Evolutionary conservation across 2,888 invertebrate genomes (phyloP), one percentile per base, ranked within the genome.

Genomic region (Ypsolopha sequella): DNA sequence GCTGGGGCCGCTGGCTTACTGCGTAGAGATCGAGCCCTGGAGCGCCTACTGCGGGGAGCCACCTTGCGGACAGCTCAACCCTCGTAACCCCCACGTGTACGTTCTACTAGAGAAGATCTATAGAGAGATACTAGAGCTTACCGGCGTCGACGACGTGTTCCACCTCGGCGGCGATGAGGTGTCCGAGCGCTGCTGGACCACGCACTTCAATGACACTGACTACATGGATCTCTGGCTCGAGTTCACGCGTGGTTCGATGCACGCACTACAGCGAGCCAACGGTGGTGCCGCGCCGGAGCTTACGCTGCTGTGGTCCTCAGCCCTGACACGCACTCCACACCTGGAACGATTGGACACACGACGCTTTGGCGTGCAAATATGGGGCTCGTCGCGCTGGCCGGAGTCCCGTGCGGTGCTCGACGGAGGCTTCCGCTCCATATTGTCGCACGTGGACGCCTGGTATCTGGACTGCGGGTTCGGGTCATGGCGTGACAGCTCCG

Each of bases 401-500:
- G 93, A 94, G 67, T 94, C 95, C 11, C 89, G 91, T 6, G 93
- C 93, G 55, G 87, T 95, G 6, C 76, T 95, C 33, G 90, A 92
- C 58, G 92, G 92, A 52, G 95, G 95, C 2, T 95, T 91, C 76
- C 89, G 91, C 52, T 87, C 94, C 50, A 91, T 96, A 52, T 77
- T 95, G 53, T 95, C 95, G 11, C 95, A 95, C 76, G 95, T 95
- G 51, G 95, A 95, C 70, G 94, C 94, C 6, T 94, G 94, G 94
- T 95, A 95, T 76, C 86, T 95, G 58, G 95, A 95, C 73, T 95
- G 95, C 68, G 95, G 95, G 1, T 95, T 93, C 70, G 95, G 94
- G 0, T 91, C 91, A 57, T 95, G 95, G 95, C 88, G 95, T 33
- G 92, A 94, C 66, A 91, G 91, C 35, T 93, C 94, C 1, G 94